These are phyloP conservation scores for Zaprionus kolodkinae DNA, from an alignment of 1,140 invertebrate species.

Conservation along the genomic window DNA sequence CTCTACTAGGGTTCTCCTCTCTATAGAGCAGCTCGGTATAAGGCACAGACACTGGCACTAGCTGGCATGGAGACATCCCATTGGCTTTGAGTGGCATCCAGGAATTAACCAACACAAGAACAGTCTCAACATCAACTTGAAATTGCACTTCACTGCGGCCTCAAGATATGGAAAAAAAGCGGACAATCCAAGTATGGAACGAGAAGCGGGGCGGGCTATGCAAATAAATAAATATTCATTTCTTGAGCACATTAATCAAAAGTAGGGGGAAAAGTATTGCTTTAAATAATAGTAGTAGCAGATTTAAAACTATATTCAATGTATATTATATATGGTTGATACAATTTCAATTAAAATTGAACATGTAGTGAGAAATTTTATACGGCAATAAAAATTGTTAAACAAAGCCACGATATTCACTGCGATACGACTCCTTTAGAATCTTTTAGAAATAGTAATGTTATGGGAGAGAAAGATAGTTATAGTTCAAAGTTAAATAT, in stretches of 20 bases:
- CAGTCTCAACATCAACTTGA: conserved; percentile 39
- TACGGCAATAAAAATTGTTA: too few species aligned
- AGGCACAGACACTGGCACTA: conserved; percentile 15
- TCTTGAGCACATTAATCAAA: background rate
- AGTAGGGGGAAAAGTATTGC: background rate
- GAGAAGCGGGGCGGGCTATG: background rate
- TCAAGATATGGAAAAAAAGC: conserved; percentile 7
- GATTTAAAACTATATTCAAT: too few species aligned
- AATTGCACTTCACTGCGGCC: conserved; percentile 26
- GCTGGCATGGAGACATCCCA: conserved; percentile 22
- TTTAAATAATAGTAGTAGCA: too few species aligned
- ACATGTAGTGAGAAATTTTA: too few species aligned
- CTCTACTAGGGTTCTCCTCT: background rate
- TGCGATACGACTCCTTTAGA: too few species aligned
- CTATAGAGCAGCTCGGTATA: conserved; percentile 8
- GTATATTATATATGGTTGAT: too few species aligned
- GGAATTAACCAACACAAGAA: conserved; percentile 39
- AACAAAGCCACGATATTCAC: too few species aligned
- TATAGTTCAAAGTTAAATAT: too few species aligned
- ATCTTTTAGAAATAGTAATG: too few species aligned
- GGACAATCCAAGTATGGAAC: background rate
- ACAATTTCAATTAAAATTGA: too few species aligned
- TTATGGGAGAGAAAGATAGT: too few species aligned
- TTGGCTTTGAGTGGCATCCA: conserved; percentile 39
- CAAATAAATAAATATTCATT: background rate